Evolutionary conservation across 2,797 vertebrate species (phyloP).

Genomic region (Phoeniculus purpureus): DNA sequence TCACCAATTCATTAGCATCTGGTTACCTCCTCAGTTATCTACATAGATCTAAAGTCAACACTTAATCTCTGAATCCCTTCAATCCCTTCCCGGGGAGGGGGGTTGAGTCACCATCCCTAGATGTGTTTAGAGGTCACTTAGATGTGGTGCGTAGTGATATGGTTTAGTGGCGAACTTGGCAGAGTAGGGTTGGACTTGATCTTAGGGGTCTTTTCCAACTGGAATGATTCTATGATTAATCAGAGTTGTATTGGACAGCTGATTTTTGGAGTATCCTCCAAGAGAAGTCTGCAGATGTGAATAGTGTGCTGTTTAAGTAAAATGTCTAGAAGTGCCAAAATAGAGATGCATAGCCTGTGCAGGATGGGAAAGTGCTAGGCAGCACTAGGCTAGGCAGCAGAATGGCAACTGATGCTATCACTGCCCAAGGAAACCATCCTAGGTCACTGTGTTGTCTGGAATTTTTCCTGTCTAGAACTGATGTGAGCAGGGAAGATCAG

Average conservation of each 20-base stretch:
- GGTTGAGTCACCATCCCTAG: too few relatives aligned
- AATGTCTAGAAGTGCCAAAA: background rate
- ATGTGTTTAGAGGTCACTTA: too few relatives aligned
- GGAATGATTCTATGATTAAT: too few relatives aligned
- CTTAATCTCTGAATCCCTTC: background rate
- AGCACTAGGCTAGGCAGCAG: background rate
- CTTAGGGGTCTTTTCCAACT: too few relatives aligned
- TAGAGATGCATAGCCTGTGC: background rate
- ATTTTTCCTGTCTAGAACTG: background rate
- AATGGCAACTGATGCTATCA: background rate
- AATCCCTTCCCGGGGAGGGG: too few relatives aligned
- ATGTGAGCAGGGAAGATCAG: background rate
- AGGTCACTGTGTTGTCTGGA: background rate
- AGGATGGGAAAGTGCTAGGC: background rate
- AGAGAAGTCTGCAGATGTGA: background rate
- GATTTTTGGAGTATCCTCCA: background rate
- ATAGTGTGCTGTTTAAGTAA: background rate
- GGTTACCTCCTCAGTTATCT: background rate
- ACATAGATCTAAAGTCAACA: background rate
- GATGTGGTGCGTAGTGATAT: too few relatives aligned
- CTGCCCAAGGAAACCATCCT: background rate
- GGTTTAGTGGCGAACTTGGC: too few relatives aligned
- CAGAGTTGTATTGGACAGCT: background rate
- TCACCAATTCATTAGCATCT: background rate
- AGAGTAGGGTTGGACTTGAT: too few relatives aligned